Evolutionary conservation across 2,113 vertebrate genomes (phyloP), one percentile per base, ranked within the genome.

Genomic region (Carollia perspicillata): DNA sequence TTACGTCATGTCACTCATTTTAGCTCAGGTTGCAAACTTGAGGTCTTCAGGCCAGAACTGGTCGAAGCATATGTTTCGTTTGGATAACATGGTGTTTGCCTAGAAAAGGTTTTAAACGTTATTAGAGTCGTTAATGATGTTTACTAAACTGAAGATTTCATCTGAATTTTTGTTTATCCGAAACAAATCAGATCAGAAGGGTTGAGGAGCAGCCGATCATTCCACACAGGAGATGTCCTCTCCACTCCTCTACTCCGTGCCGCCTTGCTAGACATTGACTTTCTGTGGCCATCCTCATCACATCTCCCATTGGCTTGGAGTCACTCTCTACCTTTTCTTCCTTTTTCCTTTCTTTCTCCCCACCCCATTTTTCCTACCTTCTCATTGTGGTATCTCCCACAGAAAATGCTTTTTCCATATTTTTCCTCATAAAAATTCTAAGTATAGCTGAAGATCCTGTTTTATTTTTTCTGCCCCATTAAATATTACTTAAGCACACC

Each of bases 231-330:
- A 51, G 26, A n/a, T 1, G 0, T 5, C 53, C 28, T 51, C 86
- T 53, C 4, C 2, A 10, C 2, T 10, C 2, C 4, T n/a, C 6
- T 1, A 11, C 6, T 10, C 33, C 1, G 12, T 10, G 4, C 0
- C 12, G 28, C 0, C 9, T 35, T 49, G 35, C 5, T 26, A 42
- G 35, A 69, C 47, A 0, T 1, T 40, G 72, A 55, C 17, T 42
- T 77, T 16, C 47, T 7, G 14, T 3, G 17, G 35, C 47, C 18
- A 8, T 6, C 4, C 2, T n/a, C n/a, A 37, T 1, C 13, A 5
- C 3, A 14, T 7, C 22, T 75, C 35, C 20, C 10, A 42, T 6
- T 0, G 28, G 8, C 11, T 28, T 75, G 9, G 26, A 35, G 4
- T 71, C 65, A 53, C 63, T 42, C 11, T 28, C 12, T 79, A 10